These are phyloP conservation scores for Pedionomus torquatus DNA, from an alignment of 2,113 vertebrate genomes.

Conservation along the genomic window DNA sequence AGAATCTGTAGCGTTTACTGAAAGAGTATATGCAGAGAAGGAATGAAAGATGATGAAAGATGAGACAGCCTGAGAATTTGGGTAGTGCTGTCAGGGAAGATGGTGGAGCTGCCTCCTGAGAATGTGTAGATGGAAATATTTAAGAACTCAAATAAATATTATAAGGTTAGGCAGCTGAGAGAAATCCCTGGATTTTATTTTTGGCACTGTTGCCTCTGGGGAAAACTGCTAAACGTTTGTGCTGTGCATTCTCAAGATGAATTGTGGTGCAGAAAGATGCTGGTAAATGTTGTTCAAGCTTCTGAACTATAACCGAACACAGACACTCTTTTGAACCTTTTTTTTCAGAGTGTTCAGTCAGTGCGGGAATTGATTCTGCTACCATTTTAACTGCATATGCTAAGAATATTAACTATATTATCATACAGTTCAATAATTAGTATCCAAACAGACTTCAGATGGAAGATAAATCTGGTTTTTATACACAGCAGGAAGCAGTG, in stretches of 20 bases:
- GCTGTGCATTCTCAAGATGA: background rate
- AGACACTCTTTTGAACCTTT: background rate
- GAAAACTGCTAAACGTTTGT: background rate
- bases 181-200: background rate
- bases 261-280: background rate
- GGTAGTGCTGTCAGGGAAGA: background rate
- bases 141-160: conserved; percentile 27
- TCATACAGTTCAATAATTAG: background rate
- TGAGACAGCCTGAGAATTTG: background rate
- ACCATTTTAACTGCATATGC: background rate
- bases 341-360: background rate
- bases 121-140: background rate
- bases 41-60: background rate
- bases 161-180: background rate
- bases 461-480: background rate
- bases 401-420: background rate
- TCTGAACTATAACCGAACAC: background rate
- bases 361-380: background rate
- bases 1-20: background rate
- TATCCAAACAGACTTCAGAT: background rate
- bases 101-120: background rate
- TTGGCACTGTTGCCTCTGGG: background rate
- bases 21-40: background rate
- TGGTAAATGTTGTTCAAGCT: background rate
- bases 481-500: background rate